phyloP scores from a whole-genome alignment of 2,888 invertebrate genomes.

The Prostheceraeus crozeri region DNA sequence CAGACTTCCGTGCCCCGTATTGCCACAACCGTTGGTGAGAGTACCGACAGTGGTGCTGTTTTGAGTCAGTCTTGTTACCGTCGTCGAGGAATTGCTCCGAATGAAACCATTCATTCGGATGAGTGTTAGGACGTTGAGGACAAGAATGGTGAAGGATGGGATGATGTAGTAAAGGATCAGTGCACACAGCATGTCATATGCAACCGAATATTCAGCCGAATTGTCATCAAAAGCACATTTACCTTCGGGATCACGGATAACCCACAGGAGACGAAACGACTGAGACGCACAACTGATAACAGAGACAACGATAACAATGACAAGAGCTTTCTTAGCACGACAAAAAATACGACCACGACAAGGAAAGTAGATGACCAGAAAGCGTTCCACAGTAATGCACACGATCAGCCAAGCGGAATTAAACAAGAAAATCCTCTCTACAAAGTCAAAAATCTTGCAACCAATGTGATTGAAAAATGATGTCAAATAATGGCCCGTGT shows the following conservation, averaged over 20 bases:
- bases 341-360: slow-evolving; percentile 47
- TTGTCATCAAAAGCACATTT: too few species aligned
- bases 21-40: too few species aligned
- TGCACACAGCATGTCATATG: too few species aligned
- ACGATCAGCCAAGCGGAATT: slow-evolving; percentile 54
- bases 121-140: slow-evolving; percentile 47
- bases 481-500: too few species aligned
- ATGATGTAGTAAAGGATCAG: slow-evolving; percentile 44
- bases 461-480: too few species aligned
- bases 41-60: too few species aligned
- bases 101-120: too few species aligned
- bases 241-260: too few species aligned
- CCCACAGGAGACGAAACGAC: slow-evolving; percentile 47
- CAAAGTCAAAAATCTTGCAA: slow-evolving; percentile 49
- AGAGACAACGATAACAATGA: slow-evolving; percentile 45
- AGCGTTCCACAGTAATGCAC: slow-evolving; percentile 49
- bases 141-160: slow-evolving; percentile 47
- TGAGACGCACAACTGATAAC: slow-evolving; percentile 46
- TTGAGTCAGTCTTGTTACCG: too few species aligned
- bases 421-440: slow-evolving; percentile 47
- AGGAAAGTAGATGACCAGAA: slow-evolving; percentile 50
- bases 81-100: too few species aligned
- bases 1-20: too few species aligned
- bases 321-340: slow-evolving; percentile 46
- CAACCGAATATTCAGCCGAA: too few species aligned